phyloP scores from a whole-genome alignment of 1,140 invertebrate genomes.

The Cydia pomonella region DNA sequence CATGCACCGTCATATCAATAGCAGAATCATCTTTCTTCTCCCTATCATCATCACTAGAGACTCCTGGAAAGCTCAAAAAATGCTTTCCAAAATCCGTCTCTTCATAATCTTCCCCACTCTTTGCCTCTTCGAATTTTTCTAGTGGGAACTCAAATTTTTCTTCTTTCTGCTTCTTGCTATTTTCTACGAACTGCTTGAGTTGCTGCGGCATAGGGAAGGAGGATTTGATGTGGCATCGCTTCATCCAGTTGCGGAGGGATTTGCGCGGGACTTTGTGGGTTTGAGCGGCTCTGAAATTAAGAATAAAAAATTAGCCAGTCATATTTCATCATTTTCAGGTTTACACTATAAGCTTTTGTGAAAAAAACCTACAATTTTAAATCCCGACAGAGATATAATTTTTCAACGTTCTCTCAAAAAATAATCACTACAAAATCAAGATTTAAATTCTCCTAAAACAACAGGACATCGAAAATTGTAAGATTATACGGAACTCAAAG shows the following conservation, averaged over 20 bases:
- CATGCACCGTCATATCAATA: slow-evolving; percentile 66
- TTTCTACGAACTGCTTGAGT: slow-evolving; percentile 78
- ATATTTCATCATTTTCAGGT: too few species aligned
- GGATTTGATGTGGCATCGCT: slow-evolving; percentile 80
- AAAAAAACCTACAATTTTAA: too few species aligned
- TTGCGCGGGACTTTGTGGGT: slow-evolving; percentile 80
- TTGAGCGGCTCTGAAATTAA: slow-evolving; percentile 75
- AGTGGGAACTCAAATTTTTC: slow-evolving; percentile 45
- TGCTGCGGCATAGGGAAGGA: slow-evolving; percentile 80
- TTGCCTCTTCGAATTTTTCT: slow-evolving; percentile 40
- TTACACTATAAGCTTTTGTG: too few species aligned
- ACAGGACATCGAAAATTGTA: too few species aligned
- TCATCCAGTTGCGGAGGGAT: slow-evolving; percentile 81
- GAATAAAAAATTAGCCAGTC: not conserved
- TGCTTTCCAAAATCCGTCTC: slow-evolving; percentile 68
- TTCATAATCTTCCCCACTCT: slow-evolving; percentile 50
- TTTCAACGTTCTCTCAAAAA: too few species aligned
- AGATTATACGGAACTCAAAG: too few species aligned
- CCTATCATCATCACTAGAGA: slow-evolving; percentile 66
- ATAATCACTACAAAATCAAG: too few species aligned
- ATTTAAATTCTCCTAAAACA: too few species aligned
- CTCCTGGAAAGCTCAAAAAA: slow-evolving; percentile 51
- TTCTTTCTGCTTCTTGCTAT: slow-evolving; percentile 75
- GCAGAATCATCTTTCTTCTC: slow-evolving; percentile 44
- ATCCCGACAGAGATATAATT: too few species aligned